These are phyloP conservation scores for Octodon degus DNA, from an alignment of 2,113 vertebrate species.

Conservation along the genomic window DNA sequence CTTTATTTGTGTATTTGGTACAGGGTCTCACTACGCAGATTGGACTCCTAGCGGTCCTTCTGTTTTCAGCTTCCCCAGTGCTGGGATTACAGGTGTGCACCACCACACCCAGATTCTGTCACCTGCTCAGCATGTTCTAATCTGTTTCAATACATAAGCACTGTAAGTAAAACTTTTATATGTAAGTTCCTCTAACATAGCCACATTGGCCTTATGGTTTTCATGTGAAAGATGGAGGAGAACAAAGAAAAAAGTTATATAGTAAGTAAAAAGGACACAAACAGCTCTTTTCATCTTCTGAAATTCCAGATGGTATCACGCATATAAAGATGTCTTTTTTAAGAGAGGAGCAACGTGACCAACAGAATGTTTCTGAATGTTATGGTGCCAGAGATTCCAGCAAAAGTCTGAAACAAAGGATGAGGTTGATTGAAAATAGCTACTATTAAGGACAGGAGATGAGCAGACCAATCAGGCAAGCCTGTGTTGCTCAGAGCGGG, in stretches of 20 bases:
- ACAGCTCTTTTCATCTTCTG: background rate
- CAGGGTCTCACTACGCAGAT: too few relatives aligned
- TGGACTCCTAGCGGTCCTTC: too few relatives aligned
- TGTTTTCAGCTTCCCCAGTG: too few relatives aligned
- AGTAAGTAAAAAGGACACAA: background rate
- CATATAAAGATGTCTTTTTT: background rate
- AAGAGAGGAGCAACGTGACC: background rate
- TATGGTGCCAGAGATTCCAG: background rate
- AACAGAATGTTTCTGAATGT: background rate
- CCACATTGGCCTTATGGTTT: background rate
- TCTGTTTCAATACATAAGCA: background rate
- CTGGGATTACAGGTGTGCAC: too few relatives aligned
- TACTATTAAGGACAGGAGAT: background rate
- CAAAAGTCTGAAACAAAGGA: background rate
- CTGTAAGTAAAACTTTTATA: background rate
- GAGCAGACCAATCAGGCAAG: background rate
- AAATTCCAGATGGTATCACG: background rate
- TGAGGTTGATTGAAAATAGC: background rate
- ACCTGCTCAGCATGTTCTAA: background rate
- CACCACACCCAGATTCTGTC: too few relatives aligned
- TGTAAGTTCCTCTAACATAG: background rate
- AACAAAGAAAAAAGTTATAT: background rate
- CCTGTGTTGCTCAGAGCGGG: background rate
- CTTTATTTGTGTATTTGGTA: too few relatives aligned
- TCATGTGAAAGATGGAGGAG: fast-evolving